Base-by-base conservation (phyloP, 1,140 invertebrate species). In the Drosophila murphyi region DNA sequence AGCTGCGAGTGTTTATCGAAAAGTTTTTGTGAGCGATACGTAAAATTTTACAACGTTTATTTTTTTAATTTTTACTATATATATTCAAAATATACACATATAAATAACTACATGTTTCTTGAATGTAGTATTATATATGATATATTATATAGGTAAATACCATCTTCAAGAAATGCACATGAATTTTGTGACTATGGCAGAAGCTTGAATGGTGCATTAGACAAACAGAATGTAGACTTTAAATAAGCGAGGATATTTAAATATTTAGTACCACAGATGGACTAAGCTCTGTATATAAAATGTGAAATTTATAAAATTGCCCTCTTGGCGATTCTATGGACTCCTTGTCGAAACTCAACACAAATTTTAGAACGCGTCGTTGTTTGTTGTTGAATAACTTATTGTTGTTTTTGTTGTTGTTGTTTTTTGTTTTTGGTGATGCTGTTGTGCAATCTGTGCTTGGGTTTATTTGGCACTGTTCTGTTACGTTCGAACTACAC, bases 391-490 rank as follows among this genome's bases (percentile, higher is more conserved):
- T 86, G 82, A 71, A 76, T 76, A 79, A 88, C 77, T 82, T 73
- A 32, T 62, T 64, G 64, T 86, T 62, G 6, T 48, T 63, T 31
- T 28, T 29, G 52, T 29, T 52, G 45, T 60, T 65, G 62, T 59
- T 73, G 56, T 12, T 12, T 12, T 12, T 61, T 70, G 39, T 61
- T 68, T 28, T 47, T 47, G 28, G 20, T 47, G 68, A 32, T 57
- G 51, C 65, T 65, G 60, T 75, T 75, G 61, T 78, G 83, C 82
- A 87, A 88, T 87, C 83, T 88, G 83, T 68, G 79, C 68, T 71
- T 45, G 75, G 65, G 72, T 87, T 87, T 89, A 82, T 78, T 83
- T 88, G 74, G 52, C 70, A 69, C 59, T 75, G 63, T 83, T 80
- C 78, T 67, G 71, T 59, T 72, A 56, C 68, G 54, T 69, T 74